Evolutionary conservation across 2,797 vertebrate species (phyloP), one percentile per base, ranked within the genome.

Genomic region (Cynodonichthys magdalenae): DNA sequence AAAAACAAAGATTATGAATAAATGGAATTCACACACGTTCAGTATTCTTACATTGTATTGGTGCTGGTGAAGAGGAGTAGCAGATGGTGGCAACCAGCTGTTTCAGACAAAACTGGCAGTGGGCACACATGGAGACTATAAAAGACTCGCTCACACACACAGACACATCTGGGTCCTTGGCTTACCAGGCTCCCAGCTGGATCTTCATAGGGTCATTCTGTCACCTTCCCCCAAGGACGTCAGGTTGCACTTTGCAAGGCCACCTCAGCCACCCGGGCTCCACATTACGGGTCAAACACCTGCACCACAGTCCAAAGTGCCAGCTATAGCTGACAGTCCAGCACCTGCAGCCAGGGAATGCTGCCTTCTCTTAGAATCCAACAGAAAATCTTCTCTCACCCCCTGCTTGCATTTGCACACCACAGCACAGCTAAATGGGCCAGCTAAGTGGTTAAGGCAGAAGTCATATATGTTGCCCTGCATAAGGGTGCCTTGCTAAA

Each of bases 41-140:
- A 57, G 42, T 72, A 73, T 68, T 59, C 59, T 62, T 67, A 84
- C 53, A 75, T 79, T 74, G 63, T 75, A 59, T 19, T 47, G 64
- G 75, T 48, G 77, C 80, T 81, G 82, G 73, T 74, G 75, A 54
- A 68, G 82, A 85, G 70, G 72, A 81, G 81, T 18, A 90, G 85
- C 93, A 94, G 92, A 93, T 94, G 93, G 93, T 86, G 67, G 49
- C 69, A 89, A 77, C 91, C 93, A 94, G 93, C 91, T 94, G 93
- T 94, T 93, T 85, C 45, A 1, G 76, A 79, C 74, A 74, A 79
- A 79, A 78, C 88, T 87, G 87, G 86, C 87, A 90, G 81, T 87
- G 85, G 83, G 84, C 67, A 80, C 81, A 83, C 86, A 85, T 69
- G 68, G 68, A 87, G 71, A 81, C 71, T 62, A 65, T 74, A 79